These are phyloP conservation scores for Xanthia icteritia DNA, from an alignment of 2,888 invertebrate genomes.

Conservation along the genomic window DNA sequence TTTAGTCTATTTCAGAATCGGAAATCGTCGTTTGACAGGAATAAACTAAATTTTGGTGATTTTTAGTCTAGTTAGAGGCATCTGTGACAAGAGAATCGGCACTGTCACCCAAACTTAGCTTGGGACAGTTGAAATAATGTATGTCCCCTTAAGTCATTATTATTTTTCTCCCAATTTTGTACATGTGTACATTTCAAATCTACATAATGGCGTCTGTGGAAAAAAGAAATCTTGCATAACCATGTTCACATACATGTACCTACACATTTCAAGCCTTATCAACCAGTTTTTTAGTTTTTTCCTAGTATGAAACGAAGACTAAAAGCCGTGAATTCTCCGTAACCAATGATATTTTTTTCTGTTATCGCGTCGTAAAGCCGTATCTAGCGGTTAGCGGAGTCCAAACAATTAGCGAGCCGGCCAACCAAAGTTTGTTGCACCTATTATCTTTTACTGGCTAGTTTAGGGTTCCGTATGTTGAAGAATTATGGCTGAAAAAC, in stretches of 20 bases:
- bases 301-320: slow-evolving; percentile 3
- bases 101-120: neutral
- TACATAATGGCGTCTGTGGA: no score
- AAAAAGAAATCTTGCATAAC: slow-evolving; percentile 5
- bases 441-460: slow-evolving; percentile 63
- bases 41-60: no score
- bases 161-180: neutral
- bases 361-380: slow-evolving; percentile 31
- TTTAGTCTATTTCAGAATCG: no score
- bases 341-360: slow-evolving; percentile 42
- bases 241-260: no score
- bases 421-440: slow-evolving; percentile 78
- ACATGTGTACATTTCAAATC: neutral
- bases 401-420: slow-evolving; percentile 71
- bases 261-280: slow-evolving; percentile 11
- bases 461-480: slow-evolving; percentile 60
- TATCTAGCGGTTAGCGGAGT: slow-evolving; percentile 41
- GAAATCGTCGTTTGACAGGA: no score
- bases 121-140: neutral
- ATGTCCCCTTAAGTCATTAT: neutral
- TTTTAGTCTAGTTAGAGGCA: no score
- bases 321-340: slow-evolving; percentile 41
- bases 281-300: slow-evolving; percentile 7
- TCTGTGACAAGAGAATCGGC: no score
- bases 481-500: neutral